phyloP scores from a whole-genome alignment of 2,888 invertebrate species.

The Drosophila diplacantha region DNA sequence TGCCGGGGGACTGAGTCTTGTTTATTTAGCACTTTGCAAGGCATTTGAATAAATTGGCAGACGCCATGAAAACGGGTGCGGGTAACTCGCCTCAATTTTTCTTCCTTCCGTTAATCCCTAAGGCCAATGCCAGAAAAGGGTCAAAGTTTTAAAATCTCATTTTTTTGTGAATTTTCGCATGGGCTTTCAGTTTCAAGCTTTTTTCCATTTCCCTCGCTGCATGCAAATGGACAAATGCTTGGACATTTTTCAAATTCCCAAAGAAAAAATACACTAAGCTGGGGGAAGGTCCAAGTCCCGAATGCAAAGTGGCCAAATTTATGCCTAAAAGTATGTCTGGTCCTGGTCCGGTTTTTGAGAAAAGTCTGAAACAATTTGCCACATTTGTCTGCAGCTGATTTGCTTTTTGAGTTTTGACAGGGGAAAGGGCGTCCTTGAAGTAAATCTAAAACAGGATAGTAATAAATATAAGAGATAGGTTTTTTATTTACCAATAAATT shows the following conservation, averaged over 20 bases:
- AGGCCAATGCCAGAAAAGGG: constrained; percentile 63
- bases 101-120: constrained; percentile 59
- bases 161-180: constrained; percentile 22
- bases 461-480: neutral
- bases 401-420: constrained; percentile 19
- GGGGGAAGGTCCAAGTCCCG: constrained; percentile 28
- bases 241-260: constrained; percentile 65
- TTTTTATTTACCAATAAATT: neutral
- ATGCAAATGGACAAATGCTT: constrained; percentile 69
- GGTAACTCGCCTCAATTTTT: constrained; percentile 65
- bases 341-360: constrained; percentile 29
- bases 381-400: constrained; percentile 43
- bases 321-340: constrained; percentile 57
- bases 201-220: constrained; percentile 15
- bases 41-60: constrained; percentile 74
- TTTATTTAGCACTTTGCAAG: constrained; percentile 73
- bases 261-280: constrained; percentile 48
- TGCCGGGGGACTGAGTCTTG: constrained; percentile 55
- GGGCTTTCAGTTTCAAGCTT: constrained; percentile 28
- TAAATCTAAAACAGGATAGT: neutral
- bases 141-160: constrained; percentile 55
- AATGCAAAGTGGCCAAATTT: constrained; percentile 68
- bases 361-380: constrained; percentile 42
- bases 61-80: constrained; percentile 51
- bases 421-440: neutral